phyloP scores from a whole-genome alignment of 2,888 invertebrate species.

The Hydrotaea diabolus region DNA sequence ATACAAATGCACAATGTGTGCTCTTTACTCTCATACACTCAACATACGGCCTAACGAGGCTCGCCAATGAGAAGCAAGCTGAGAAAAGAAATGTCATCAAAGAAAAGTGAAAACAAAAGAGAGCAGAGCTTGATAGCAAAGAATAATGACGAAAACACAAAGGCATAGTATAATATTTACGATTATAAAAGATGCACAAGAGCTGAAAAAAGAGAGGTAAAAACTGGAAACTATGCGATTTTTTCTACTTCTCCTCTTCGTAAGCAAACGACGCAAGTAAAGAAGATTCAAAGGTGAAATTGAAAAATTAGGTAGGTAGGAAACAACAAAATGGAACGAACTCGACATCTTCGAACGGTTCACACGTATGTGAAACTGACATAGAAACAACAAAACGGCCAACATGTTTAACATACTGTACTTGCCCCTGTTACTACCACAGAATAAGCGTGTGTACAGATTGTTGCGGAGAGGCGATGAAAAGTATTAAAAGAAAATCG shows the following conservation, averaged over 20 bases:
- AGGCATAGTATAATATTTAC: no score
- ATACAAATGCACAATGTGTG: no score
- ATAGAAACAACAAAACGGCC: neutral
- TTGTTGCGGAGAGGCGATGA: no score
- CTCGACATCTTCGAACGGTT: neutral
- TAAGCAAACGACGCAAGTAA: neutral
- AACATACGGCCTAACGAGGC: no score
- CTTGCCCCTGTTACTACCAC: no score
- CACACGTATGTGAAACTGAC: neutral
- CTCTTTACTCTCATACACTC: no score
- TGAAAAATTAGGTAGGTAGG: neutral
- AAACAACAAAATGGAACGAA: neutral
- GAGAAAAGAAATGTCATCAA: conserved; percentile 32
- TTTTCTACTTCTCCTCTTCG: neutral
- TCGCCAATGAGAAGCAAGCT: conserved; percentile 17
- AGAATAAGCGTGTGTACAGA: no score
- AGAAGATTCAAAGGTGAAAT: neutral
- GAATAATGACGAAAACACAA: no score
- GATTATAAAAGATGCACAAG: no score
- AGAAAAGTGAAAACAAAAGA: conserved; percentile 54
- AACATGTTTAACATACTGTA: neutral
- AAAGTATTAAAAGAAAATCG: no score
- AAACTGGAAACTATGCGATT: no score
- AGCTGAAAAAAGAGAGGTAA: no score
- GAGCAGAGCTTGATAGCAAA: neutral